Evolutionary conservation across 2,888 invertebrate genomes (phyloP).

Genomic region (Cantharis nigra): DNA sequence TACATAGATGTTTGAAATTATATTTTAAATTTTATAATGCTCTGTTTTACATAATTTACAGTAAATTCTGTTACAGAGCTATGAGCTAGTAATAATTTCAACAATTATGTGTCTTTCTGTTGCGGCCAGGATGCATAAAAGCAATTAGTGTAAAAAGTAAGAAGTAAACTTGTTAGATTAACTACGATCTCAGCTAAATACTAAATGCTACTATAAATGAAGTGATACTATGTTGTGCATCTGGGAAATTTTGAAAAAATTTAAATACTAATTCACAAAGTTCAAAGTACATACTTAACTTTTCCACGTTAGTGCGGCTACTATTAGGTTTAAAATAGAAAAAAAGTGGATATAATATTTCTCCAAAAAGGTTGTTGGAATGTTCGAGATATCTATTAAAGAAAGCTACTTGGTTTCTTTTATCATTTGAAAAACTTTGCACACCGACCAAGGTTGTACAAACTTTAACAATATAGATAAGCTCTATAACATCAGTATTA

Average conservation of each 20-base stretch:
- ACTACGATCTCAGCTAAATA: too few relatives aligned
- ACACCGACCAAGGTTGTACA: neutral
- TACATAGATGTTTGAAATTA: neutral
- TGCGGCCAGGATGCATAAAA: neutral
- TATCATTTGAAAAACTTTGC: neutral
- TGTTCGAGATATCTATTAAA: neutral
- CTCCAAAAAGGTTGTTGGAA: neutral
- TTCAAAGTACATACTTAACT: neutral
- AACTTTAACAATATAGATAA: neutral
- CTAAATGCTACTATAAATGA: neutral
- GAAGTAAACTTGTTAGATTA: neutral
- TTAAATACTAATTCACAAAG: neutral
- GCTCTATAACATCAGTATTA: neutral
- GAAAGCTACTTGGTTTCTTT: neutral
- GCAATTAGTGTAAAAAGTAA: neutral
- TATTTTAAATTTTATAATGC: neutral
- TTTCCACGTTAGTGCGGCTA: neutral
- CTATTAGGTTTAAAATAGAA: too few relatives aligned
- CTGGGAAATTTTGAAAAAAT: neutral
- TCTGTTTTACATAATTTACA: neutral
- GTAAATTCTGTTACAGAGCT: neutral
- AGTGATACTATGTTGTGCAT: neutral
- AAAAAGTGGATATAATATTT: neutral
- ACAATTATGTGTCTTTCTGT: neutral
- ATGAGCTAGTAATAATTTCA: neutral